Evolutionary conservation across 1,140 invertebrate species (phyloP), one percentile per base, ranked within the genome.

Genomic region (Hypothenemus hampei): DNA sequence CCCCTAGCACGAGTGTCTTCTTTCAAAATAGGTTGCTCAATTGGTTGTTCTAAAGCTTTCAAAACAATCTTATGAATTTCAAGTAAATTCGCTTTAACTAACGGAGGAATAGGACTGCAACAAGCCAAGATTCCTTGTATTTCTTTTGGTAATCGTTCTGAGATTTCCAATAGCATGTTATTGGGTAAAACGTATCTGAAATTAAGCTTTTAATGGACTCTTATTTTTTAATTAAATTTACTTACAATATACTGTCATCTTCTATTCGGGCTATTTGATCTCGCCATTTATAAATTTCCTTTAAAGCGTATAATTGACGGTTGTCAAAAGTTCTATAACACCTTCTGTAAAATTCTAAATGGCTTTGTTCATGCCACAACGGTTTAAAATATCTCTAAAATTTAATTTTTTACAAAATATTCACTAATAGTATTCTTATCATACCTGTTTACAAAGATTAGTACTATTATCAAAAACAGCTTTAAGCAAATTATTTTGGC

Each of bases 81-180:
- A 41, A 85, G 73, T 10, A 92, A 70, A 69, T 92, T 82, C 57
- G 87, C 81, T 44, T 84, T 74, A 1, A 96, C 86, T 20, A 97
- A 75, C 0, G 91, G 86, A 11, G 95, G 94, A 54, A 96, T 86
- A 0, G 94, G 93, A 69, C 89, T 91, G 70, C 95, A 98, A 64
- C 91, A 94, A 0, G 93, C 92, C 18, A 93, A 67, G 48, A 99
- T 87, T 4, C 94, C 94, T 69, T 96, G 90, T 75, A 90, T 84
- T 74, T 98, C 95, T 36, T 91, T 78, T 0, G 97, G 97, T 36
- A 98, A 69, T n/a, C 81, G 79, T 68, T 97, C 89, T 3, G 89
- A 83, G 44, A 98, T 91, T 63, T 92, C 82, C 18, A 98, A 68
- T 69, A 99, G 65, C 92, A 97, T 97, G 68, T 98, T 92, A 73